Conservation (phyloP, 53 echinoderm and acorn worm genomes). For the Stichopus horrens region DNA sequence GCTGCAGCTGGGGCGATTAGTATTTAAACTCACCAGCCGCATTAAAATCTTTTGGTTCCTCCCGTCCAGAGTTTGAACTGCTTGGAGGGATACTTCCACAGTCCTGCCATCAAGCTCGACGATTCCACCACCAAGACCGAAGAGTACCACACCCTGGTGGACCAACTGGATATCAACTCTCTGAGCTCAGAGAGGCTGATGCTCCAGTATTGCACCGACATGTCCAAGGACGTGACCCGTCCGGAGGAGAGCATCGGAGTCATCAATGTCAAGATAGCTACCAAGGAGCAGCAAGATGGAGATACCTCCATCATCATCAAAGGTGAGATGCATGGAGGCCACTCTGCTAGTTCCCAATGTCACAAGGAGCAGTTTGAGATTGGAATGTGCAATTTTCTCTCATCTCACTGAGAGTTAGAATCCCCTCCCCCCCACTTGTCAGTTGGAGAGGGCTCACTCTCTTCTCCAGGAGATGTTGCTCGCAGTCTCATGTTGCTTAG, state of each 20-base stretch:
- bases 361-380: too few relatives aligned
- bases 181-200: constrained; percentile 67
- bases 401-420: too few relatives aligned
- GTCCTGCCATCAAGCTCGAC: constrained; percentile 67
- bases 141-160: constrained; percentile 62
- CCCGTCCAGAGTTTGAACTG: constrained; percentile 67
- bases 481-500: too few relatives aligned
- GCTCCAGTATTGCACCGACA: constrained; percentile 71
- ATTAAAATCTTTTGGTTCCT: neutral
- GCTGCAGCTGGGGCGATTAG: neutral
- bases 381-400: too few relatives aligned
- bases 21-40: neutral
- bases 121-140: constrained; percentile 55
- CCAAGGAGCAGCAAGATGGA: constrained; percentile 59
- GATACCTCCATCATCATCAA: constrained; percentile 66
- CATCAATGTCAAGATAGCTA: constrained; percentile 75
- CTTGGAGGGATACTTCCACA: constrained; percentile 80
- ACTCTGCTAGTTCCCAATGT: neutral
- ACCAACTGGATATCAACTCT: constrained; percentile 71
- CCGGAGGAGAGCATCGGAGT: constrained; percentile 83
- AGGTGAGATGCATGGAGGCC: constrained; percentile 48
- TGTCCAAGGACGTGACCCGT: constrained; percentile 65
- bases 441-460: too few relatives aligned
- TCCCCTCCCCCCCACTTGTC: too few relatives aligned
- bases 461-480: too few relatives aligned